A percentile compares a stretch with the other conserved stretches of the same genome.
Evolutionary conservation across 2,888 invertebrate genomes (phyloP).

Genomic region (Apamea sordens): DNA sequence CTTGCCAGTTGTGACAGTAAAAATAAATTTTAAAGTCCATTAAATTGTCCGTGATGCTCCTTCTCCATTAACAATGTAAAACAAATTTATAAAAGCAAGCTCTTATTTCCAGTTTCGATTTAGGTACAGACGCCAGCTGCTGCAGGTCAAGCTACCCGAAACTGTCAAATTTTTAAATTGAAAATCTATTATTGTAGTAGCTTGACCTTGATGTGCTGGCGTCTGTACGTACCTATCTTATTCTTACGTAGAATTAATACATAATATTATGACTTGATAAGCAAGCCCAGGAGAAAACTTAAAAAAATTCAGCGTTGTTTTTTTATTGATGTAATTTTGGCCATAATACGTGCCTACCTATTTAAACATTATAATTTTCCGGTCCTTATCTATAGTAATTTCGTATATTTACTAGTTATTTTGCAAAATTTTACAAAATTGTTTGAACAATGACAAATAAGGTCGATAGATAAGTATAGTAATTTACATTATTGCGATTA

Average conservation of each 20-base stretch:
- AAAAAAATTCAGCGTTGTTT: no score
- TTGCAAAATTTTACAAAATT: slow-evolving; percentile 18
- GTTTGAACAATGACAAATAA: slow-evolving; percentile 12
- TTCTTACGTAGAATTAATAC: not conserved
- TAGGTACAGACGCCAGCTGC: no score
- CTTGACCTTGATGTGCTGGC: no score
- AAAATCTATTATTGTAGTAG: no score
- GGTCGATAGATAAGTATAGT: slow-evolving; percentile 10
- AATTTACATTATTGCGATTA: slow-evolving; percentile 44
- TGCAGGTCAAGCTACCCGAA: no score
- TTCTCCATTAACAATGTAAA: slow-evolving; percentile 8
- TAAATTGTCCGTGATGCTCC: not conserved
- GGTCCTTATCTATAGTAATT: slow-evolving; percentile 15
- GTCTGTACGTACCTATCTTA: no score
- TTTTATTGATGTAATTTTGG: not conserved
- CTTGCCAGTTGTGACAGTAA: slow-evolving; percentile 15
- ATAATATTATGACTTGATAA: not conserved
- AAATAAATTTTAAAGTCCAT: slow-evolving; percentile 15
- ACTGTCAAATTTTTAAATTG: no score
- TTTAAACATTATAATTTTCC: slow-evolving; percentile 16
- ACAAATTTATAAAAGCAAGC: not conserved
- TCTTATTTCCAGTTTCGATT: not conserved
- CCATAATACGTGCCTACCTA: not conserved
- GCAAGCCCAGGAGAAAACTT: not conserved
- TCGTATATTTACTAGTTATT: slow-evolving; percentile 30